Conservation (phyloP, 1,140 invertebrate genomes). For the Drosophila busckii region DNA sequence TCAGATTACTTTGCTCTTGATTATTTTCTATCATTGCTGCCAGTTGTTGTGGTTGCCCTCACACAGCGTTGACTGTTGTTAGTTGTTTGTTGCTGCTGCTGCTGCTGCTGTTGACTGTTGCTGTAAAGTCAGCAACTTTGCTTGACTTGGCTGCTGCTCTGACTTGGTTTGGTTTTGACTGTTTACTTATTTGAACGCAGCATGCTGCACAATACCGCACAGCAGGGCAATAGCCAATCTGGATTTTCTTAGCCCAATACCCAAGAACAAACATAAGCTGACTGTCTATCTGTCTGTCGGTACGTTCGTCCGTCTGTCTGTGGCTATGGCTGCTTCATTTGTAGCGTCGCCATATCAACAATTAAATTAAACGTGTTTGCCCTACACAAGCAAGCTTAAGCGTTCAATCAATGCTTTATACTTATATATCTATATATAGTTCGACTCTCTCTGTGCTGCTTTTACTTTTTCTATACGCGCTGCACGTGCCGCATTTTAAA, state of each 20-base stretch:
- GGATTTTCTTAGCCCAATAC: slow-evolving; percentile 63
- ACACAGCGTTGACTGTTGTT: slow-evolving; percentile 15
- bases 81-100: slow-evolving; percentile 10
- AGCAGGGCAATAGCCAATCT: slow-evolving; percentile 66
- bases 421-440: neutral
- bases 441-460: too few relatives aligned
- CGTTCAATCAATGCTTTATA: slow-evolving; percentile 58
- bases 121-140: slow-evolving; percentile 72
- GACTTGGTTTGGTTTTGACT: slow-evolving; percentile 40
- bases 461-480: slow-evolving; percentile 17
- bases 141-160: slow-evolving; percentile 25
- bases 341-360: slow-evolving; percentile 70
- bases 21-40: slow-evolving; percentile 60
- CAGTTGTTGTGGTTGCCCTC: slow-evolving; percentile 16
- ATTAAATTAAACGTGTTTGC: slow-evolving; percentile 76
- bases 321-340: slow-evolving; percentile 53
- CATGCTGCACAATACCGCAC: slow-evolving; percentile 61
- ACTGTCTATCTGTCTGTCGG: neutral
- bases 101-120: slow-evolving; percentile 7
- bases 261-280: slow-evolving; percentile 31
- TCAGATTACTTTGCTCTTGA: slow-evolving; percentile 72
- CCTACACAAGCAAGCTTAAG: slow-evolving; percentile 60
- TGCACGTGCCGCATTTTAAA: slow-evolving; percentile 71
- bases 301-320: neutral
- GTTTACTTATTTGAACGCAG: slow-evolving; percentile 73